Evolutionary conservation across 2,113 vertebrate species (phyloP), one percentile per base, ranked within the genome.

Genomic region (Caloenas nicobarica): DNA sequence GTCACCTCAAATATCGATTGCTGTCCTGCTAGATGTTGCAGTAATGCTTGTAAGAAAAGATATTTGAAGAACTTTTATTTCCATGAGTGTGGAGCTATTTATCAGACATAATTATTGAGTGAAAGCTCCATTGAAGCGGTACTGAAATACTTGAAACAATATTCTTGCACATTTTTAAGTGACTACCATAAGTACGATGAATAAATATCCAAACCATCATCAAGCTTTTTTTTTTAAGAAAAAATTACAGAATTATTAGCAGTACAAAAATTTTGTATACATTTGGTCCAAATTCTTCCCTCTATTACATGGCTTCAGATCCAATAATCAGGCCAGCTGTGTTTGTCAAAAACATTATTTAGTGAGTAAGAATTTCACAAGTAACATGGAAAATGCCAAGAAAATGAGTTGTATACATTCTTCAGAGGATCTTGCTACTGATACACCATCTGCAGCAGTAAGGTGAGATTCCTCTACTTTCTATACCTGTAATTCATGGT

Each of bases 61-160:
- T 65, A 18, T 91, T 70, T 53, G 57, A 91, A 93, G 74, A 89
- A 65, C 48, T 85, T 88, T 57, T 76, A 79, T 85, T 94, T 89
- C 24, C 50, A 68, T 65, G 34, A 76, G 18, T 79, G 22, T 42
- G 11, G 84, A 91, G 33, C 22, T 79, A 28, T 85, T 72, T 76
- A 72, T 88, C 66, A 89, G 26, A 7, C 0, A 0, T 36, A 10
- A 40, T 61, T 57, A 28, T 33, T 69, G 69, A 91, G 33, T n/a
- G 44, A 80, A 88, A 85, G 4, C 4, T 60, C 19, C 66, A 57
- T 44, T 77, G n/a, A 22, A 87, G 23, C 19, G 36, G 44, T 70
- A 38, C 33, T 56, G 21, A 33, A 70, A 33, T 54, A 51, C 8
- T 69, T 88, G 44, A 89, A 85, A 79, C 7, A 65, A 31, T 40